Conservation (phyloP, 2,797 vertebrate species). For the Pteropus rufus region DNA sequence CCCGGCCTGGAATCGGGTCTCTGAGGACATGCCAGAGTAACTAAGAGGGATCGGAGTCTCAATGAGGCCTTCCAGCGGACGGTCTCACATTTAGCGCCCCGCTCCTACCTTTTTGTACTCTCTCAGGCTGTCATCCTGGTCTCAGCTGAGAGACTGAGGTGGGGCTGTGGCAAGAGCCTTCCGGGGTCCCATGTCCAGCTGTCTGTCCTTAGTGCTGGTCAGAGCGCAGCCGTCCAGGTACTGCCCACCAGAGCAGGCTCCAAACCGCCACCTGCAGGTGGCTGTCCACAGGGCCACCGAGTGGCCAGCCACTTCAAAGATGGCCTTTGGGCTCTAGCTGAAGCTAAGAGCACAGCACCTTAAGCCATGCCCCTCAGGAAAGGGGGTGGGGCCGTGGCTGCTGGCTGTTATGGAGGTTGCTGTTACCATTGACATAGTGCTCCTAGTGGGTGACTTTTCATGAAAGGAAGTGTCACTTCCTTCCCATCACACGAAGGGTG, state of each 20-base stretch:
- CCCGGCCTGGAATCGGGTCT: not conserved
- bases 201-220: not conserved
- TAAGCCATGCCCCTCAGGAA: slow-evolving; percentile 51
- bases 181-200: not conserved
- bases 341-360: slow-evolving; percentile 12
- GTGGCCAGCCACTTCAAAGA: slow-evolving; percentile 58
- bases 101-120: not conserved
- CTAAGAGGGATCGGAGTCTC: not conserved
- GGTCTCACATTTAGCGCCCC: not conserved
- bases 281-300: not conserved
- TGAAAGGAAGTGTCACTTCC: slow-evolving; percentile 76
- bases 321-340: slow-evolving; percentile 60
- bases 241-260: not conserved
- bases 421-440: slow-evolving; percentile 43
- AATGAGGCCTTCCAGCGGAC: not conserved
- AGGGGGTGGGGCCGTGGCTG: slow-evolving; percentile 34
- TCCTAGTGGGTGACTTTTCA: slow-evolving; percentile 73
- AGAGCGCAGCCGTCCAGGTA: not conserved
- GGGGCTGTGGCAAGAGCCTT: not conserved
- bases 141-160: not conserved
- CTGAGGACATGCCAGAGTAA: not conserved
- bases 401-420: slow-evolving; percentile 43
- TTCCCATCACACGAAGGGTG: slow-evolving; percentile 48
- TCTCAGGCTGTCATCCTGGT: not conserved
- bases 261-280: not conserved